These are phyloP conservation scores for Drosophila arizonae DNA, from an alignment of 1,140 invertebrate genomes.

Conservation along the genomic window DNA sequence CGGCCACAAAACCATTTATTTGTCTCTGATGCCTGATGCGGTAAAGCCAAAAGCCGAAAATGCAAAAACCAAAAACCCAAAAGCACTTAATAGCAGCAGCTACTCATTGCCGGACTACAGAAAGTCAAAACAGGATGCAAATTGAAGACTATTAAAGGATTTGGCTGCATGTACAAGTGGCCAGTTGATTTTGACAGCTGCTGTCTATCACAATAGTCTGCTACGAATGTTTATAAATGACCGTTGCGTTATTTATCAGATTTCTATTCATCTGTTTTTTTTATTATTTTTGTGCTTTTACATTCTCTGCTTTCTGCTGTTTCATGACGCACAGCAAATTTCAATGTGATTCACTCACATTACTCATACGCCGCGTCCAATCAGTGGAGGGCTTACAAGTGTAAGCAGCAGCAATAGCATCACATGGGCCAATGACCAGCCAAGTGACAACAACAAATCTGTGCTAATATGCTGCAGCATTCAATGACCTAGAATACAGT, in stretches of 20 bases:
- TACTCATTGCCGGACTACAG: conserved; percentile 15
- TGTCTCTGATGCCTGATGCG: conserved; percentile 8
- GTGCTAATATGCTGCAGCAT: conserved; percentile 56
- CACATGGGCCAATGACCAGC: conserved; percentile 46
- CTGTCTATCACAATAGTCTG: conserved; percentile 20
- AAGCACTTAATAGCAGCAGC: conserved; percentile 47
- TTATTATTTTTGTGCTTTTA: not conserved
- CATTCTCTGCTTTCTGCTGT: conserved; percentile 9
- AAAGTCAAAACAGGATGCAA: conserved; percentile 25
- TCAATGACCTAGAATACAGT: conserved; percentile 43
- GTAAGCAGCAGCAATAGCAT: conserved; percentile 42
- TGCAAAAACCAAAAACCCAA: conserved; percentile 25
- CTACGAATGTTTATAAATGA: conserved; percentile 66
- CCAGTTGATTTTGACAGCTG: conserved; percentile 49
- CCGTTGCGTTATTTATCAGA: conserved; percentile 49
- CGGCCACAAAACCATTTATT: conserved; percentile 15
- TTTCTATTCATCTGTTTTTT: conserved; percentile 26
- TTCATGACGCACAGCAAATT: conserved; percentile 15
- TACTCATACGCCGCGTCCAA: conserved; percentile 51
- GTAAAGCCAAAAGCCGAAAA: conserved; percentile 17
- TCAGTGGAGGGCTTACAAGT: conserved; percentile 61
- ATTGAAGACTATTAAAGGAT: conserved; percentile 29
- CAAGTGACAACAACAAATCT: conserved; percentile 56
- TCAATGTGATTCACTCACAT: conserved; percentile 29
- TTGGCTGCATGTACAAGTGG: conserved; percentile 40